phyloP scores from a whole-genome alignment of 37 sponge, comb jelly and placozoan species.

The Haliclona indistincta region DNA sequence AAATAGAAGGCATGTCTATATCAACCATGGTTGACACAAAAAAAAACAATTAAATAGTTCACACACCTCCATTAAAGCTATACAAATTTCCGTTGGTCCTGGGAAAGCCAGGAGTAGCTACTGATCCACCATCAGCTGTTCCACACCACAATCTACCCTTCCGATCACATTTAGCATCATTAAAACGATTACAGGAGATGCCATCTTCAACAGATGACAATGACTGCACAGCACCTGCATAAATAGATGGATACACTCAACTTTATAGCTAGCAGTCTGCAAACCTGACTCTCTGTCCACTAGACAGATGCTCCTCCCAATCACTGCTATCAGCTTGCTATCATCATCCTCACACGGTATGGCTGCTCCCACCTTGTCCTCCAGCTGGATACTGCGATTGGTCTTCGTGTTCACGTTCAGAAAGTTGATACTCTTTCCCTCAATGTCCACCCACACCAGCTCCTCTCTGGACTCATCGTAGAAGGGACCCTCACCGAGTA shows the following conservation, averaged over 20 bases:
- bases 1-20: neutral
- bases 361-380: slow-evolving; percentile 27
- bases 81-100: too few relatives aligned
- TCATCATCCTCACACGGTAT: slow-evolving; percentile 24
- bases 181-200: slow-evolving; percentile 38
- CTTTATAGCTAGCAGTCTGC: neutral
- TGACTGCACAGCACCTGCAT: neutral
- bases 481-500: slow-evolving; percentile 49
- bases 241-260: neutral
- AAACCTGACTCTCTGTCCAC: slow-evolving; percentile 47
- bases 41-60: too few relatives aligned
- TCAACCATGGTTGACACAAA: too few relatives aligned
- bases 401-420: slow-evolving; percentile 2
- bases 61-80: too few relatives aligned
- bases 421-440: slow-evolving; percentile 41
- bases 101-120: too few relatives aligned
- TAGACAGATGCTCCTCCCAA: slow-evolving; percentile 31
- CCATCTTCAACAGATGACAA: slow-evolving; percentile 12
- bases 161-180: slow-evolving; percentile 69
- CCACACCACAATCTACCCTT: slow-evolving; percentile 54
- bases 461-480: slow-evolving; percentile 32
- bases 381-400: neutral
- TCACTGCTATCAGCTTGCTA: slow-evolving; percentile 13
- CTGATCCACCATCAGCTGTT: too few relatives aligned
- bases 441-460: slow-evolving; percentile 54